Base-by-base conservation (phyloP, 2,888 invertebrate species). In the Ennomos erosarius region DNA sequence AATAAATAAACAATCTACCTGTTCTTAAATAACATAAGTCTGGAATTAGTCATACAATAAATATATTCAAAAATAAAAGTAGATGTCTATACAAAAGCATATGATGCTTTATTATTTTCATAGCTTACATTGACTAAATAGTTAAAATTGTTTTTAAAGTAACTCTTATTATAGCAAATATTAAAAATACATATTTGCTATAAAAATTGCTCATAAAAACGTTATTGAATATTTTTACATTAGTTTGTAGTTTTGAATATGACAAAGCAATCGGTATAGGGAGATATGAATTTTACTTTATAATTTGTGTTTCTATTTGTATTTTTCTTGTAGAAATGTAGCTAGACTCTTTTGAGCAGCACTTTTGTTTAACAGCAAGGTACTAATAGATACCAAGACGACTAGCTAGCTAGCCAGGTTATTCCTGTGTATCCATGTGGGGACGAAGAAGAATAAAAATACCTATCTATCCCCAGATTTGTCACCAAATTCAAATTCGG, bases 21-120 rank as follows among this genome's bases (percentile, higher is more conserved):
- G 56, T 51, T 58, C 47, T 49, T 45, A 59, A 51, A 59, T 45
- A 59, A 16, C 8, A 38, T 57, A 58, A 58, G 53, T 58, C 58
- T 53, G 58, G 58, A 51, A 40, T 45, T 59, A 50, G 35, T 42
- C 8, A 12, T 47, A 59, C 37, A 50, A 50, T 54, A 50, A 52
- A 35, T 55, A 69, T 67, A 70, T 35, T 55, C 42, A 51, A 56
- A 61, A 53, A 39, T 68, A 68, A 68, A 70, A 72, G 60, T 74
- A 73, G 68, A 45, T 42, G 62, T 66, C 67, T 66, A 63, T 26
- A 26, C 26, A 70, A 62, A 62, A 59, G 81, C 81, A 81, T 81
- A 37, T 67, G 76, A 81, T 81, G 81, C 81, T 79, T 8, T 44
- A 68, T 70, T 54, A 60, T 69, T 67, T 62, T 63, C 45, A 47